Conservation (phyloP, 2,888 invertebrate genomes). For the Geotrupes spiniger region DNA sequence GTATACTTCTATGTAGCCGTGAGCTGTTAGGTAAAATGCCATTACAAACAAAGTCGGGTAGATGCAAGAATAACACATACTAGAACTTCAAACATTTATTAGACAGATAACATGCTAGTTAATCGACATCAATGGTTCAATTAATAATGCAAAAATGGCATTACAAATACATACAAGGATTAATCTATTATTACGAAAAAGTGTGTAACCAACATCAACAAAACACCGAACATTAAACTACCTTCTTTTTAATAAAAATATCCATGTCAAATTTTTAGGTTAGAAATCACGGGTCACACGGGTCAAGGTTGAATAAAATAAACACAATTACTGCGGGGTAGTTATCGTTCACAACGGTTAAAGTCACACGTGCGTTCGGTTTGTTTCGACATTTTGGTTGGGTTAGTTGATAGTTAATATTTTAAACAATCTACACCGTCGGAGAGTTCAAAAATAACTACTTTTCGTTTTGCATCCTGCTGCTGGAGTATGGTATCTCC, state of each 20-base stretch:
- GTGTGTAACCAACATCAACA: constrained; percentile 10
- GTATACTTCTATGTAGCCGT: too few relatives aligned
- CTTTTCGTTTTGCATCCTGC: constrained; percentile 37
- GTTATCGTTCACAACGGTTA: constrained; percentile 25
- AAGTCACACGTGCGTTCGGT: constrained; percentile 24
- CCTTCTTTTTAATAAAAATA: constrained; percentile 34
- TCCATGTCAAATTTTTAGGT: constrained; percentile 37
- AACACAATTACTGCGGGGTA: constrained; percentile 34
- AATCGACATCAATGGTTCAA: constrained; percentile 6
- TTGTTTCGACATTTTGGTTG: constrained; percentile 29
- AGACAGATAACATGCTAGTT: constrained; percentile 15
- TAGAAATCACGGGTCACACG: constrained; percentile 37
- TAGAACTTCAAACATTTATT: constrained; percentile 11
- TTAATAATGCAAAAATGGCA: constrained; percentile 10
- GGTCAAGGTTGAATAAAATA: constrained; percentile 39
- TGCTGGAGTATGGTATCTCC: constrained; percentile 33
- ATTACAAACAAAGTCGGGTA: not conserved
- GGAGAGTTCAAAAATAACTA: constrained; percentile 45
- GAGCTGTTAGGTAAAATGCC: too few relatives aligned
- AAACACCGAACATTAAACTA: constrained; percentile 37
- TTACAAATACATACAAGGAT: constrained; percentile 1
- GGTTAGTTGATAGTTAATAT: constrained; percentile 18
- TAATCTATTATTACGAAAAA: not conserved
- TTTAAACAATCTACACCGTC: constrained; percentile 31
- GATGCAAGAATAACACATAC: constrained; percentile 6